Percentiles rank a stretch among this genome's conserved stretches.
Conservation (phyloP, 1,140 invertebrate species). For the Camponotus vicinus region DNA sequence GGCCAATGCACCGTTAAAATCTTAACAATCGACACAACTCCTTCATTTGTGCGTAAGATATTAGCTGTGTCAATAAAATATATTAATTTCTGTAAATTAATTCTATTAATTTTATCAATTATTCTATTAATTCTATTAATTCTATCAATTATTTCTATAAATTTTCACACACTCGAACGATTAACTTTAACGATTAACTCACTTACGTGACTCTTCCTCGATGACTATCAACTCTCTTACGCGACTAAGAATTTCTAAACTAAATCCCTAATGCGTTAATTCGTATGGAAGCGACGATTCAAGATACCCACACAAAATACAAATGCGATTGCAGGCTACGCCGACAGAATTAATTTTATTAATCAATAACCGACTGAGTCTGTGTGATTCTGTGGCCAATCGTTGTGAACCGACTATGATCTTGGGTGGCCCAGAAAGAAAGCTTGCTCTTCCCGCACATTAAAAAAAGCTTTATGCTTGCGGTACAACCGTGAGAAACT, state of each 20-base stretch:
- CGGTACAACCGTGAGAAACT: conserved; percentile 35
- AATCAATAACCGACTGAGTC: conserved; percentile 9
- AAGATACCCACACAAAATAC: background rate
- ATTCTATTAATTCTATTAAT: too few species aligned
- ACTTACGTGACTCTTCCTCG: background rate
- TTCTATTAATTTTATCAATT: too few species aligned
- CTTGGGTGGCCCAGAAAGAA: conserved; percentile 62
- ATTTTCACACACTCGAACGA: background rate
- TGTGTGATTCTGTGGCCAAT: background rate
- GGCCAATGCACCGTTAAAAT: background rate
- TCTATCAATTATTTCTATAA: too few species aligned
- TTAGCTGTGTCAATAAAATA: background rate
- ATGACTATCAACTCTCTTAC: background rate
- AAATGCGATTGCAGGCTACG: background rate
- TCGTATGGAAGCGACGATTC: background rate
- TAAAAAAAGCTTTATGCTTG: conserved; percentile 64
- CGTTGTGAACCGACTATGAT: background rate
- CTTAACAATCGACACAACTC: conserved; percentile 1
- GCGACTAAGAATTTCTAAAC: background rate
- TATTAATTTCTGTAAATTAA: background rate
- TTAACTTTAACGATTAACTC: background rate
- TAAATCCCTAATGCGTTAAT: background rate
- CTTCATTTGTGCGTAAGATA: background rate
- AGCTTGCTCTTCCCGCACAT: conserved; percentile 18
- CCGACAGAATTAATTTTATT: conserved; percentile 32